Base-by-base conservation (phyloP, 2,113 vertebrate genomes). In the Tautogolabrus adspersus region DNA sequence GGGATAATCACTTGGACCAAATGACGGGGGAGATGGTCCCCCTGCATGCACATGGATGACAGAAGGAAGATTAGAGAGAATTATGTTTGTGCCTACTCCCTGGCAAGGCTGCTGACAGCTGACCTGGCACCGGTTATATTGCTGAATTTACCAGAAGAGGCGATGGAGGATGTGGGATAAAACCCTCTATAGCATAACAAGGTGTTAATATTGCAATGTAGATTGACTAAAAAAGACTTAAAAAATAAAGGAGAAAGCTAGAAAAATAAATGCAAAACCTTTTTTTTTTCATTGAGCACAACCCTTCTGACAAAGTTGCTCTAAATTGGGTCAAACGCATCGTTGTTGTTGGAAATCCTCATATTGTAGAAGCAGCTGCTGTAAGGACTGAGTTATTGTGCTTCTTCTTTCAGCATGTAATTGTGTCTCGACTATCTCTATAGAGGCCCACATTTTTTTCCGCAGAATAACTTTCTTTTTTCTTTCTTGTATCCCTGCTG, bases 51-150 rank as follows among this genome's bases (percentile, higher is more conserved):
- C 87, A 83, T 60, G 75, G 83, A 89, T 93, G 91, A 94, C 90
- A 90, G 88, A 90, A 84, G 87, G 87, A 87, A 91, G 88, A 92
- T 93, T 93, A 92, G 91, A 68, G 89, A 86, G 90, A 93, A 91
- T 94, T 90, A 93, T 92, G 89, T 92, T 89, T 89, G 87, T 80
- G 84, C 85, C 82, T 82, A 85, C 85, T 89, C 88, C 81, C 82
- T 93, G 89, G 90, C 84, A 89, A 88, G 86, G 76, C 82, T 83
- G 84, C 63, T 80, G 82, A 88, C 74, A 89, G 88, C 86, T 85
- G 87, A 88, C 89, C 89, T 86, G 89, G 86, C 85, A 91, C 77
- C 78, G 78, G 65, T 86, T 86, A 88, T 57, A 72, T 81, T 73
- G 83, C 71, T 6, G 51, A 83, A 87, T 89, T 69, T 84, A 82